Evolutionary conservation across 2,797 vertebrate species (phyloP), one percentile per base, ranked within the genome.

Genomic region (Poeciliopsis turneri): DNA sequence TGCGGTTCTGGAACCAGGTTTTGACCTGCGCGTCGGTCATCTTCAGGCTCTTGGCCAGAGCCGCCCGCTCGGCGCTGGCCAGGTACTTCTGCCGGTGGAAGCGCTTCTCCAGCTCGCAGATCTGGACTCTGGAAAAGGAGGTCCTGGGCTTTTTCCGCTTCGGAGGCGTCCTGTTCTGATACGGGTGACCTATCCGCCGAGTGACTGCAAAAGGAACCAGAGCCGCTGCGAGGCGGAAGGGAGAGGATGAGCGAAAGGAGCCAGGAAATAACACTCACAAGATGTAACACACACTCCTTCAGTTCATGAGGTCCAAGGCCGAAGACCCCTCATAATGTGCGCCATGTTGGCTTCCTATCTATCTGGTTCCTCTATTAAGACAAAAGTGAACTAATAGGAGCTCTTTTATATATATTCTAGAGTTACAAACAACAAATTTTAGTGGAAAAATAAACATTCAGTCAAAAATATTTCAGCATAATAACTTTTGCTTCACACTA

Each of bases 21-120:
- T 99, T 99, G 88, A 99, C 98, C 90, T 99, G 98, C 2, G 98
- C 98, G n/a, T 99, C 98, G 3, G 98, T 99, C 98, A 99, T 99
- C 94, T 99, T 99, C 83, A 99, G 97, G 13, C 96, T 96, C 90
- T 99, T 99, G 85, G 98, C 98, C 81, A 99, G 94, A 46, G 98
- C 95, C 0, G 98, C 98, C 0, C 98, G 96, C 91, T 99, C 98
- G 0, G 98, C 98, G 5, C 97, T 98, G 45, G 98, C 98, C 93
- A 99, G 92, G 80, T 99, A 99, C 86, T 99, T 99, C 96, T 99
- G 98, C 33, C 98, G 94, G 79, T 99, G 98, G 90, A 99, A 99
- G 39, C 98, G 96, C 83, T 99, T 99, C 95, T 99, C 98, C 94
- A 99, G 94, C 93, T 99, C 98, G 74, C 98, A 99, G 91, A 99